Percentiles rank a stretch among this genome's conserved stretches.
These are phyloP conservation scores for Cephus sareptanus DNA, from an alignment of 2,888 invertebrate genomes.

Conservation along the genomic window DNA sequence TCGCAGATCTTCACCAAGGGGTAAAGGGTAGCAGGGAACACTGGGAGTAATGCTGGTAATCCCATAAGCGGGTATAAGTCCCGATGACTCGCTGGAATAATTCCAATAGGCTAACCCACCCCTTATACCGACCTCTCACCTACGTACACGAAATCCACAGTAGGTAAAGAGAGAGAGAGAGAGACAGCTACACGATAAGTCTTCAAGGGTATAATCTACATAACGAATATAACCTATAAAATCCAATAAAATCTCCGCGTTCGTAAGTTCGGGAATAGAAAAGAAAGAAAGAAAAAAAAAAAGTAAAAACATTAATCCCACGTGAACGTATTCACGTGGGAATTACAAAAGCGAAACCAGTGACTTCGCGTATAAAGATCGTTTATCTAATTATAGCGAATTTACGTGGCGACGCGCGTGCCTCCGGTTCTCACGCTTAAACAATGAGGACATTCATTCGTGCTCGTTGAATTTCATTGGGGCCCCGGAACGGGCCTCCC, in stretches of 20 bases:
- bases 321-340: neutral
- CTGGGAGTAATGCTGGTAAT: slow-evolving; percentile 55
- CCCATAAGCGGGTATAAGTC: slow-evolving; percentile 61
- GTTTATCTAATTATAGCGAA: slow-evolving; percentile 54
- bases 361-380: neutral
- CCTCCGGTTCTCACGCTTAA: slow-evolving; percentile 54
- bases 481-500: neutral
- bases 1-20: slow-evolving; percentile 27
- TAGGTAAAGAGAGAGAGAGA: no score
- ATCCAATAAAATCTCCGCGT: neutral
- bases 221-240: neutral
- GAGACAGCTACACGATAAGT: neutral
- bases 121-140: slow-evolving; percentile 8
- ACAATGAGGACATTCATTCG: slow-evolving; percentile 62
- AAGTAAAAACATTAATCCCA: neutral
- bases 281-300: no score
- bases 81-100: slow-evolving; percentile 59
- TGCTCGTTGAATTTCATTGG: slow-evolving; percentile 17
- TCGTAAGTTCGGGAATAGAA: no score
- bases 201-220: neutral
- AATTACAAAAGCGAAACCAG: neutral
- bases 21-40: slow-evolving; percentile 38
- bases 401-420: slow-evolving; percentile 50
- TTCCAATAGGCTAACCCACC: slow-evolving; percentile 50
- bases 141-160: neutral